Percentiles rank a stretch among this genome's conserved stretches.
Conservation (phyloP, 2,888 invertebrate species). For the Kryphioiulus occultus region DNA sequence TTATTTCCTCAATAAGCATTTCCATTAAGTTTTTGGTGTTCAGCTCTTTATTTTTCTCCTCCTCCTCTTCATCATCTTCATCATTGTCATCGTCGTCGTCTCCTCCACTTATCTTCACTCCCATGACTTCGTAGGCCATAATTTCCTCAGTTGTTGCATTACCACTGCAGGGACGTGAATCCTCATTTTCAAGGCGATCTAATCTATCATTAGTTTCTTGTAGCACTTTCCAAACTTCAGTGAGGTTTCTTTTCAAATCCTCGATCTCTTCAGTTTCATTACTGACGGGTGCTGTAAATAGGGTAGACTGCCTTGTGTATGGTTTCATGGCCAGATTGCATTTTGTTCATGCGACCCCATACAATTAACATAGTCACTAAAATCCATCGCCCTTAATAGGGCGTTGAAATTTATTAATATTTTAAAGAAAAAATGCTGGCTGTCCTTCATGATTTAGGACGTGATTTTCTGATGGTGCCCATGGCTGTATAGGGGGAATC, state of each 20-base stretch:
- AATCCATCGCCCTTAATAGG: background rate
- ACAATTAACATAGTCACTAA: background rate
- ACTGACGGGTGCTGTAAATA: conserved; percentile 9
- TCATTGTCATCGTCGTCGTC: conserved; percentile 53
- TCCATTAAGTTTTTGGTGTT: background rate
- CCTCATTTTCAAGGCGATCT: conserved; percentile 47
- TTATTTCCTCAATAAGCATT: background rate
- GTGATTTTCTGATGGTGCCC: background rate
- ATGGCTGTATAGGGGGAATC: background rate
- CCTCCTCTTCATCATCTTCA: conserved; percentile 51
- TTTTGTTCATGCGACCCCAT: background rate
- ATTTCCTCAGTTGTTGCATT: background rate
- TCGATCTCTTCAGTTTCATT: conserved; percentile 36
- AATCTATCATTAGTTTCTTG: conserved; percentile 26
- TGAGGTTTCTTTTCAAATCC: conserved; percentile 39
- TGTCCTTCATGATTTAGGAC: conserved; percentile 16
- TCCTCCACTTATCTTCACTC: conserved; percentile 49
- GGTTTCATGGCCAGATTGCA: background rate
- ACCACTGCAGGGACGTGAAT: background rate
- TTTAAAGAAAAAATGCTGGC: background rate
- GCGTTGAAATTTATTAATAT: background rate
- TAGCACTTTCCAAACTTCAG: conserved; percentile 46
- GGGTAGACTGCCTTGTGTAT: background rate
- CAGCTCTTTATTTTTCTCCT: conserved; percentile 55
- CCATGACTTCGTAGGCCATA: conserved; percentile 45